Evolutionary conservation across 2,113 vertebrate genomes (phyloP).

Genomic region (Neolamprologus sp.): DNA sequence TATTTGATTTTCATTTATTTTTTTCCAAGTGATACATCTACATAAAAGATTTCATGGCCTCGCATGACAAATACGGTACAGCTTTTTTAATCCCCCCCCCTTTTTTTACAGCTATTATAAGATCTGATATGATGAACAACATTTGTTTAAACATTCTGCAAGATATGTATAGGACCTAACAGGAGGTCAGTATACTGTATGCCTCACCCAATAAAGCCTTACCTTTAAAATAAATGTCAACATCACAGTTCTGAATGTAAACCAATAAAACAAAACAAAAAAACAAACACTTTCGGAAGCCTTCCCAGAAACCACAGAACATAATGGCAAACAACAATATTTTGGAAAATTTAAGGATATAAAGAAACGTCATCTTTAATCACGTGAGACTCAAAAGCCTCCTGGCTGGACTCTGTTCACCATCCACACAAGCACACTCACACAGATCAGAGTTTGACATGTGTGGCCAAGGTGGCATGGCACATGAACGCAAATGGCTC

Average conservation of each 20-base stretch:
- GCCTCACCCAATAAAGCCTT: conserved; percentile 23
- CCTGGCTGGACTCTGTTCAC: not conserved
- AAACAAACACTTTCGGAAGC: not conserved
- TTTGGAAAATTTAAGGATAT: not conserved
- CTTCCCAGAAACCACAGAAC: not conserved
- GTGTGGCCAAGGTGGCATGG: conserved; percentile 42
- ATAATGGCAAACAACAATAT: not conserved
- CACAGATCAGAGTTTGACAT: not conserved
- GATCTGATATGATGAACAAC: conserved; percentile 18
- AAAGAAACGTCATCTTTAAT: not conserved
- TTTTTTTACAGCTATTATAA: conserved; percentile 36
- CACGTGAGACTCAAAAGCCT: not conserved
- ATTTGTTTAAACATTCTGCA: conserved; percentile 37
- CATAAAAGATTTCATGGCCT: conserved; percentile 61
- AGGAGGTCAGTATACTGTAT: conserved; percentile 25
- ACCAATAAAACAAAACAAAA: not conserved
- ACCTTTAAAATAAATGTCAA: not conserved
- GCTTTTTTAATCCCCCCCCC: not conserved
- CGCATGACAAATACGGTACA: conserved; percentile 57
- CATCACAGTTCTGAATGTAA: conserved; percentile 25
- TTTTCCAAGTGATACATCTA: conserved; percentile 69
- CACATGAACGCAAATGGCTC: conserved; percentile 26
- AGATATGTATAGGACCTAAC: conserved; percentile 44
- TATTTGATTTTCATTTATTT: conserved; percentile 48
- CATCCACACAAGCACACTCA: not conserved